Conservation (phyloP, 2,888 invertebrate species). For the Limnephilus rhombicus region DNA sequence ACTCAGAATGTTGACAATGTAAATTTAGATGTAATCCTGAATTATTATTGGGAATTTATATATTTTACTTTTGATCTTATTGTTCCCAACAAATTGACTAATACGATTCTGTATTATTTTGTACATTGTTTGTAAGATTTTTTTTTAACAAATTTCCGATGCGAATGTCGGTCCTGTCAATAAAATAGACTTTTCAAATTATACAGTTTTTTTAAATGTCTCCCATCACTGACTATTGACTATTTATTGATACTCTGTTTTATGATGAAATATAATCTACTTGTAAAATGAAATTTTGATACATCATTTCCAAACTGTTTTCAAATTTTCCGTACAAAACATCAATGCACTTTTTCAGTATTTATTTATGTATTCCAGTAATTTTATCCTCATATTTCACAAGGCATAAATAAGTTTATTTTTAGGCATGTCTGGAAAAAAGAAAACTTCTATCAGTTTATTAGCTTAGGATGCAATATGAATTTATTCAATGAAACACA, state of each 20-base stretch:
- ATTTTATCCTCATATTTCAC: neutral
- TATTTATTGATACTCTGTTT: neutral
- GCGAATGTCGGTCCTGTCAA: conserved; percentile 68
- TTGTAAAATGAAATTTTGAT: neutral
- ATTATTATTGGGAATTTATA: conserved; percentile 45
- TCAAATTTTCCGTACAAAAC: neutral
- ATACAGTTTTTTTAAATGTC: conserved; percentile 22
- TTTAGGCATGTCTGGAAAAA: neutral
- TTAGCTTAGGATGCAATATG: neutral
- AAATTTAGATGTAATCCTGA: conserved; percentile 50
- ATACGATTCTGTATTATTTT: conserved; percentile 76
- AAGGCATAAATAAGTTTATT: neutral
- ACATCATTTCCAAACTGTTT: neutral
- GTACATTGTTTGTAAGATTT: conserved; percentile 78
- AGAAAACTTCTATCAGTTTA: neutral
- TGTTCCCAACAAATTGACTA: conserved; percentile 58
- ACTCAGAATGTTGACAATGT: conserved; percentile 51
- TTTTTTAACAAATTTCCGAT: conserved; percentile 72
- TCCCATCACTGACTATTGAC: neutral
- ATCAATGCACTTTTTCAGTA: neutral
- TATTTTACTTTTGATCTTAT: conserved; percentile 50
- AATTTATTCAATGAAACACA: neutral
- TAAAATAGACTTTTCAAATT: conserved; percentile 65
- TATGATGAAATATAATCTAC: neutral
- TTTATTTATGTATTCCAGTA: neutral